These are phyloP conservation scores for Eledone cirrhosa DNA, from an alignment of 2,888 invertebrate genomes.

Conservation along the genomic window DNA sequence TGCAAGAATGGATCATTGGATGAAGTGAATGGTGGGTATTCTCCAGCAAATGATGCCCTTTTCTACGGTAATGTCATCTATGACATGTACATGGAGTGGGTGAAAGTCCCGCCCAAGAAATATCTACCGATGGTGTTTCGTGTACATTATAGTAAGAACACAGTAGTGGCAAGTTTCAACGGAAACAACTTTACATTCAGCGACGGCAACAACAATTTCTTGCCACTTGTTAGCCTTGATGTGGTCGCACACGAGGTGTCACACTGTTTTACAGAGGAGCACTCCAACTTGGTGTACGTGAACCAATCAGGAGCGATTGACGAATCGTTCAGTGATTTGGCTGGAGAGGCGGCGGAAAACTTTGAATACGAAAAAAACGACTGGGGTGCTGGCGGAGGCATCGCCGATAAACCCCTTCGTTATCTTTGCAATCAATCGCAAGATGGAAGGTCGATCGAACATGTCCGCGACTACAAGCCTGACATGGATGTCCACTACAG, in stretches of 20 bases:
- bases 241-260: conserved; percentile 43
- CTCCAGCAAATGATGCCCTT: conserved; percentile 39
- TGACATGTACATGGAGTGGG: conserved; percentile 43
- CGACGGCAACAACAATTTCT: conserved; percentile 38
- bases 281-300: conserved; percentile 38
- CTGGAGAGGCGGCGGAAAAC: conserved; percentile 41
- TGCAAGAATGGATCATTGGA: conserved; percentile 41
- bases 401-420: conserved; percentile 32
- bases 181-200: conserved; percentile 37
- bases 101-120: conserved; percentile 30
- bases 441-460: conserved; percentile 44
- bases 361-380: conserved; percentile 35
- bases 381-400: conserved; percentile 36
- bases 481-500: conserved; percentile 41
- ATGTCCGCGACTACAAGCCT: conserved; percentile 34
- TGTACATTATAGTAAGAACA: conserved; percentile 38
- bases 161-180: conserved; percentile 38
- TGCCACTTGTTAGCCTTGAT: conserved; percentile 39
- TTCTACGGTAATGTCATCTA: conserved; percentile 36
- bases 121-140: conserved; percentile 34
- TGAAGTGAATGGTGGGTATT: conserved; percentile 44
- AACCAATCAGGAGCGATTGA: conserved; percentile 40
- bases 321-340: conserved; percentile 44
- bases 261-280: too few relatives aligned
- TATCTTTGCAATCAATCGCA: conserved; percentile 36